phyloP scores from a whole-genome alignment of 2,888 invertebrate species.

The Aspidapion aeneum region DNA sequence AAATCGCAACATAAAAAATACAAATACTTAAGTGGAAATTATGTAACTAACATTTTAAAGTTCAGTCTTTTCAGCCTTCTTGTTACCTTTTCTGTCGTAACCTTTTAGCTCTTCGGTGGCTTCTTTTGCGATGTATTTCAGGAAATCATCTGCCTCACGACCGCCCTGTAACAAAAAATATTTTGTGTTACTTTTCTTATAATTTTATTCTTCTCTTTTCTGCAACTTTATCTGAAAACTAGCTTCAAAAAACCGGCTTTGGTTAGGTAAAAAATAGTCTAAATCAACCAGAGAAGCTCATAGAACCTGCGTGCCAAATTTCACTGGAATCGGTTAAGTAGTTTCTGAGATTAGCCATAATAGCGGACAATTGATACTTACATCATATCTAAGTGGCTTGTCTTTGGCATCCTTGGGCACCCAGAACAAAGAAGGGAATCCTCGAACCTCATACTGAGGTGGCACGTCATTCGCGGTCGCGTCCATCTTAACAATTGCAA shows the following conservation, averaged over 20 bases:
- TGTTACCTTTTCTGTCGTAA: constrained; percentile 81
- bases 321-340: no score
- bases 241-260: no score
- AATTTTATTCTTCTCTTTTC: no score
- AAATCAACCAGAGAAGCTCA: no score
- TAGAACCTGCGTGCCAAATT: no score
- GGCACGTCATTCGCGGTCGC: constrained; percentile 99
- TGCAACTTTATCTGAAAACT: no score
- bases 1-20: neutral
- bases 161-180: constrained; percentile 68
- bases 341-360: no score
- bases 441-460: constrained; percentile 82
- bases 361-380: constrained; percentile 44
- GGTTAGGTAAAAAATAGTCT: no score
- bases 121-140: constrained; percentile 92
- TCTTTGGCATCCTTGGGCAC: constrained; percentile 77
- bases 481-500: constrained; percentile 96
- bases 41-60: constrained; percentile 50
- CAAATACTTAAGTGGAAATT: constrained; percentile 11
- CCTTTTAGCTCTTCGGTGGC: constrained; percentile 84
- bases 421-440: constrained; percentile 98
- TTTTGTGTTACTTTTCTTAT: no score
- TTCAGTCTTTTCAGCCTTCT: constrained; percentile 54
- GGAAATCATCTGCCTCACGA: constrained; percentile 87
- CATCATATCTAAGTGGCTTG: constrained; percentile 81